phyloP scores from a whole-genome alignment of 1,140 invertebrate genomes.

The Cherax quadricarinatus region DNA sequence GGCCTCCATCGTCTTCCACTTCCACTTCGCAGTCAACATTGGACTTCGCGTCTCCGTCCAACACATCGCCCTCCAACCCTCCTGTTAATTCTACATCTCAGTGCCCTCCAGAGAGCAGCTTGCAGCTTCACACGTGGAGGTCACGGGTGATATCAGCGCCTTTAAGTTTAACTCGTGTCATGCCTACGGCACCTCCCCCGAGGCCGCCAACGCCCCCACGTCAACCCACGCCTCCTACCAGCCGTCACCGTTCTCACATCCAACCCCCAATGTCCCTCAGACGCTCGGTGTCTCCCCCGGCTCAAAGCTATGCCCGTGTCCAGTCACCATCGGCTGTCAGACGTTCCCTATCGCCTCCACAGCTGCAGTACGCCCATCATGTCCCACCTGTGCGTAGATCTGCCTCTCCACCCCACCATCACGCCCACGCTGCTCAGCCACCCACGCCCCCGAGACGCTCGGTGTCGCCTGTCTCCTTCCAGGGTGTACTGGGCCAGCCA shows the following conservation, averaged over 20 bases:
- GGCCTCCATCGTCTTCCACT: neutral
- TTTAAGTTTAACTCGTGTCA: slow-evolving; percentile 37
- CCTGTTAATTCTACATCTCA: slow-evolving; percentile 17
- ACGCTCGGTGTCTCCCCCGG: slow-evolving; percentile 41
- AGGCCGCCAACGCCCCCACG: slow-evolving; percentile 49
- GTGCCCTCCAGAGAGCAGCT: neutral
- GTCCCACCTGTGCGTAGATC: slow-evolving; percentile 17
- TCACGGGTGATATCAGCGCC: slow-evolving; percentile 18
- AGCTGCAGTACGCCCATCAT: neutral
- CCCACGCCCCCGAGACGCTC: slow-evolving; percentile 24
- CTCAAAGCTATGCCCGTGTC: neutral
- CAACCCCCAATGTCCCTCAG: neutral
- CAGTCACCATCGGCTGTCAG: slow-evolving; percentile 33
- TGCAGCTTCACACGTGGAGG: slow-evolving; percentile 35
- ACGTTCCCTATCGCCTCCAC: slow-evolving; percentile 41
- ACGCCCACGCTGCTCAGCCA: slow-evolving; percentile 4
- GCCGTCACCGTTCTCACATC: slow-evolving; percentile 1
- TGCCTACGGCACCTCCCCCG: slow-evolving; percentile 45
- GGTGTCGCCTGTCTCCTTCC: slow-evolving; percentile 14
- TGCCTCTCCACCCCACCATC: slow-evolving; percentile 16
- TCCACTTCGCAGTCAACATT: neutral
- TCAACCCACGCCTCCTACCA: slow-evolving; percentile 27
- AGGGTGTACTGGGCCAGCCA: slow-evolving; percentile 4
- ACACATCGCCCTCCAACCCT: neutral
- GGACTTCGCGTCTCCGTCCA: neutral